Evolutionary conservation across 1,140 invertebrate genomes (phyloP).

Genomic region (Papilio xuthus): DNA sequence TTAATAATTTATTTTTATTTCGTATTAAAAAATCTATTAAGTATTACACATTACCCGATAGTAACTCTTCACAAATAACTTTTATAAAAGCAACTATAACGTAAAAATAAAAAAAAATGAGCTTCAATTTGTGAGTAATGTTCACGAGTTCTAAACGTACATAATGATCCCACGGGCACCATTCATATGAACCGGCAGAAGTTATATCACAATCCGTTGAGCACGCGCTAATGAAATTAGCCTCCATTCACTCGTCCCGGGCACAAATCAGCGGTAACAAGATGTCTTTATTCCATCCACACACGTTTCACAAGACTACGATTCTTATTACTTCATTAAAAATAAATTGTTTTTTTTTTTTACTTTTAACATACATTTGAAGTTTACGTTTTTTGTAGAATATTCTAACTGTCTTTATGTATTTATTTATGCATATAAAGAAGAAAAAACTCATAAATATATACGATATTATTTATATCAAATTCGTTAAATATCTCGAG

Average conservation of each 20-base stretch:
- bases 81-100: neutral
- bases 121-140: neutral
- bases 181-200: conserved; percentile 27
- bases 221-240: conserved; percentile 35
- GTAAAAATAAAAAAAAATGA: neutral
- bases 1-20: neutral
- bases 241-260: conserved; percentile 26
- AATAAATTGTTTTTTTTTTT: neutral
- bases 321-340: neutral
- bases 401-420: neutral
- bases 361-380: neutral
- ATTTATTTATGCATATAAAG: neutral
- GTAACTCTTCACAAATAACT: neutral
- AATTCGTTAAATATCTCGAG: conserved; percentile 9
- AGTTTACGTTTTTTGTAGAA: neutral
- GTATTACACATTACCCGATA: too few species aligned
- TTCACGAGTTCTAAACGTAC: neutral
- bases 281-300: conserved; percentile 26
- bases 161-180: conserved; percentile 26
- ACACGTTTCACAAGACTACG: neutral
- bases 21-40: neutral
- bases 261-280: conserved; percentile 35
- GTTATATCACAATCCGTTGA: conserved; percentile 35
- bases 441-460: neutral
- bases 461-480: conserved; percentile 4